These are phyloP conservation scores for Plebejus melissa DNA, from an alignment of 2,888 invertebrate species.

Conservation along the genomic window DNA sequence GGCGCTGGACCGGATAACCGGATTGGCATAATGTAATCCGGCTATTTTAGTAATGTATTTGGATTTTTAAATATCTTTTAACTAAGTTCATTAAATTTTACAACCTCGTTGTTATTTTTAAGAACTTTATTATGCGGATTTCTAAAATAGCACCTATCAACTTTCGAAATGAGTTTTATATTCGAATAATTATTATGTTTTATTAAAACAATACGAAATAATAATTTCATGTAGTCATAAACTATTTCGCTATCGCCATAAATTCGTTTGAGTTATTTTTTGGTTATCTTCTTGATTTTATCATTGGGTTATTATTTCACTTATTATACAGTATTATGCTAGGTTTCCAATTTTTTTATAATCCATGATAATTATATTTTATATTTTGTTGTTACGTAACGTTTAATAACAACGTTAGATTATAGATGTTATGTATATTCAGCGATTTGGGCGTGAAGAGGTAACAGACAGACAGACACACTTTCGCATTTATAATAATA, in stretches of 20 bases:
- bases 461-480: too few species aligned
- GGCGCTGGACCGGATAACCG: too few species aligned
- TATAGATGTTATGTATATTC: background rate
- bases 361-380: background rate
- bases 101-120: background rate
- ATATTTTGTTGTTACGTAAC: background rate
- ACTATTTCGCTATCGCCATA: background rate
- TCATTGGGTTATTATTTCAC: background rate
- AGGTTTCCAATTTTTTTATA: slow-evolving; percentile 11
- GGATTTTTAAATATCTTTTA: background rate
- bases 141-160: slow-evolving; percentile 10
- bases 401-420: background rate
- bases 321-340: background rate
- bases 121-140: background rate
- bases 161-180: slow-evolving; percentile 9
- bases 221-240: slow-evolving; percentile 3
- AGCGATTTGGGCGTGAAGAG: too few species aligned
- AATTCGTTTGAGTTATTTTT: slow-evolving; percentile 1
- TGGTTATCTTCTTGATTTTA: background rate
- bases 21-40: too few species aligned
- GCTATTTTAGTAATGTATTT: background rate
- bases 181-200: slow-evolving; percentile 9
- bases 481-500: too few species aligned
- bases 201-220: slow-evolving; percentile 16
- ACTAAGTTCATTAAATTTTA: background rate